These are phyloP conservation scores for Calameuta idolon DNA, from an alignment of 2,888 invertebrate genomes.

Conservation along the genomic window DNA sequence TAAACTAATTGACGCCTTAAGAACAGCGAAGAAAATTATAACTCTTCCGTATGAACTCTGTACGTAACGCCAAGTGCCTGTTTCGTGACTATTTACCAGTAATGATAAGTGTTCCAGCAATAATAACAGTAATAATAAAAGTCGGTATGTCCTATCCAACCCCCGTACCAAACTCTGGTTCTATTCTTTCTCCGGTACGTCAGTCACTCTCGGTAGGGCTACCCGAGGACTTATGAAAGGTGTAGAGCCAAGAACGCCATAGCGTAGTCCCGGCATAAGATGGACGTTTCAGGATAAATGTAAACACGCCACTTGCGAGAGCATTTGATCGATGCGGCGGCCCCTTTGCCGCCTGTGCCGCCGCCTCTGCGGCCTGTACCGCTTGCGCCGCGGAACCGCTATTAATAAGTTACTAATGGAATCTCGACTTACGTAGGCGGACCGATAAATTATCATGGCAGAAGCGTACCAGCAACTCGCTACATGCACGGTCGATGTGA, in stretches of 20 bases:
- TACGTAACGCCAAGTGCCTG: slow-evolving; percentile 17
- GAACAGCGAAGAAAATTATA: slow-evolving; percentile 51
- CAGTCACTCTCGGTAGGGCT: no score
- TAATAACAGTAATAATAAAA: no score
- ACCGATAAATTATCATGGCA: slow-evolving; percentile 52
- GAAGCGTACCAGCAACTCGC: slow-evolving; percentile 36
- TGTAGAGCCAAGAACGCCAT: slow-evolving; percentile 4
- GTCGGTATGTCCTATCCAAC: no score
- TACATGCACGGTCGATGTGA: slow-evolving; percentile 11
- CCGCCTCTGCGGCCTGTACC: slow-evolving; percentile 9
- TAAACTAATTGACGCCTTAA: slow-evolving; percentile 53
- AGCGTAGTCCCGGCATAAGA: slow-evolving; percentile 15
- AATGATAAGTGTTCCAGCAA: no score
- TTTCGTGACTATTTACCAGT: no score
- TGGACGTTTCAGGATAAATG: slow-evolving; percentile 32
- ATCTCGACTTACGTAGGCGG: slow-evolving; percentile 53
- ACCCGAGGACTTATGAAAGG: no score
- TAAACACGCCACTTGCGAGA: slow-evolving; percentile 24
- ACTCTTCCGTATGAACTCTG: slow-evolving; percentile 35
- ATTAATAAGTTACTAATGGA: slow-evolving; percentile 61
- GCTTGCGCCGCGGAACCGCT: slow-evolving; percentile 26
- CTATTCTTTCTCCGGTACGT: no score
- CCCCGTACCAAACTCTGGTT: no score
- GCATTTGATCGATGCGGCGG: slow-evolving; percentile 30
- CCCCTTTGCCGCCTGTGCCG: slow-evolving; percentile 18